Evolutionary conservation across 2,797 vertebrate genomes (phyloP), one percentile per base, ranked within the genome.

Genomic region (Otus scops): DNA sequence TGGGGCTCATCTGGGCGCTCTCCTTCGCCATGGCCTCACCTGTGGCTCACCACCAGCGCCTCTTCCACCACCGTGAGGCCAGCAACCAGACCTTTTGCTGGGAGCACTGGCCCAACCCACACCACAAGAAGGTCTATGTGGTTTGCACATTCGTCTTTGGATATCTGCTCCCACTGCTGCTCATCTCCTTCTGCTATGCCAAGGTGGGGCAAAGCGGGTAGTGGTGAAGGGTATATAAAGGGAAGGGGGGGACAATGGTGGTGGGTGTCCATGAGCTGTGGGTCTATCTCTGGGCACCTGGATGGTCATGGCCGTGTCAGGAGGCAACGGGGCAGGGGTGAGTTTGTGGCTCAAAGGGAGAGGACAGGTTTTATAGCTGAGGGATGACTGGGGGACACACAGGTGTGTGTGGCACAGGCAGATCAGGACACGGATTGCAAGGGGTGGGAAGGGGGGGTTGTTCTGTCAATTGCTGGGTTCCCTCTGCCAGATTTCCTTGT

Each of bases 161-260:
- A 4, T 99, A 99, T 70, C 98, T 99, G 94, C 94, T 99, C 87
- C 99, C 99, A 0, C 97, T 99, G 81, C 98, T 99, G 95, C 98
- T 99, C 56, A 99, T 99, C 88, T 99, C 99, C 78, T 99, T 99
- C 98, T 99, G 99, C 97, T 99, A 99, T 18, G 98, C 99, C 88
- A 99, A 99, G 99, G 99, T 99, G 97, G 63, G 95, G 65, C 27
- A 47, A 86, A 54, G 34, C 0, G 3, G 38, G 54, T 23, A 10
- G 38, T 10, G 78, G 24, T 53, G 61, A 83, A 79, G 77, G 24
- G 26, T 32, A 10, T 73, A 41, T 30, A 24, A 67, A 87, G 74
- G 15, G 17, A 6, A 7, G 9, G 39, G 60, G 20, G 19, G 19
- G n/a, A 5, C 5, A 1, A 7, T 7, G 8, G 30, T 69, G 41